Evolutionary conservation across 2,888 invertebrate genomes (phyloP).

Genomic region (Rotaria sp.): DNA sequence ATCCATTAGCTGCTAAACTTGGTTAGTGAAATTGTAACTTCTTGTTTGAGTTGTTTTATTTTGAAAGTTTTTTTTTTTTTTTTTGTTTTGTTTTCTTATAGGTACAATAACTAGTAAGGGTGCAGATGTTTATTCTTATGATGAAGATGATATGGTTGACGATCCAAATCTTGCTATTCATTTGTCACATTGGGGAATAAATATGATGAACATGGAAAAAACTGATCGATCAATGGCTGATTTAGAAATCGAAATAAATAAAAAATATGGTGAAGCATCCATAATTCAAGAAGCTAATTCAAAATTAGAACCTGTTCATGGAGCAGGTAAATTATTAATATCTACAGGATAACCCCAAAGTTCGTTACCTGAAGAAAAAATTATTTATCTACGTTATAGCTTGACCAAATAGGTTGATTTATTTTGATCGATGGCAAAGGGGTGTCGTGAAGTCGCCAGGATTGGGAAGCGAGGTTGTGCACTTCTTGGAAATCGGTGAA

Average conservation of each 20-base stretch:
- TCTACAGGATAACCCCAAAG: too few species aligned
- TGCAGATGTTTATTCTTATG: slow-evolving; percentile 94
- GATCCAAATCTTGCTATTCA: slow-evolving; percentile 73
- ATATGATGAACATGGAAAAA: slow-evolving; percentile 82
- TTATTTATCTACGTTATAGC: too few species aligned
- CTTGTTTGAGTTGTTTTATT: slow-evolving; percentile 60
- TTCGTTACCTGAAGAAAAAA: too few species aligned
- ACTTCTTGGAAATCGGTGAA: too few species aligned
- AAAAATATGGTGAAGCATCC: slow-evolving; percentile 76
- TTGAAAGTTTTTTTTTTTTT: slow-evolving; percentile 54
- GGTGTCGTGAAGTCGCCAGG: too few species aligned
- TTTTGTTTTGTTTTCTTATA: neutral
- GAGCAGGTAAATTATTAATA: slow-evolving; percentile 61
- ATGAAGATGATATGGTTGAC: slow-evolving; percentile 92
- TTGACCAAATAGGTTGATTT: too few species aligned
- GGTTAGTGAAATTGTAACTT: neutral
- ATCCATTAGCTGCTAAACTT: slow-evolving; percentile 89
- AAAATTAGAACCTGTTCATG: slow-evolving; percentile 72
- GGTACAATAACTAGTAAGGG: slow-evolving; percentile 35
- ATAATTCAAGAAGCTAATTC: slow-evolving; percentile 81
- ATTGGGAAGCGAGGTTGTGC: too few species aligned
- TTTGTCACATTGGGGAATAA: slow-evolving; percentile 89
- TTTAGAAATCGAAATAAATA: slow-evolving; percentile 87
- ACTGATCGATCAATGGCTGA: slow-evolving; percentile 97
- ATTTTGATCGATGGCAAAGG: too few species aligned